Base-by-base conservation (phyloP, 1,140 invertebrate genomes). In the Palaemon carinicauda region DNA sequence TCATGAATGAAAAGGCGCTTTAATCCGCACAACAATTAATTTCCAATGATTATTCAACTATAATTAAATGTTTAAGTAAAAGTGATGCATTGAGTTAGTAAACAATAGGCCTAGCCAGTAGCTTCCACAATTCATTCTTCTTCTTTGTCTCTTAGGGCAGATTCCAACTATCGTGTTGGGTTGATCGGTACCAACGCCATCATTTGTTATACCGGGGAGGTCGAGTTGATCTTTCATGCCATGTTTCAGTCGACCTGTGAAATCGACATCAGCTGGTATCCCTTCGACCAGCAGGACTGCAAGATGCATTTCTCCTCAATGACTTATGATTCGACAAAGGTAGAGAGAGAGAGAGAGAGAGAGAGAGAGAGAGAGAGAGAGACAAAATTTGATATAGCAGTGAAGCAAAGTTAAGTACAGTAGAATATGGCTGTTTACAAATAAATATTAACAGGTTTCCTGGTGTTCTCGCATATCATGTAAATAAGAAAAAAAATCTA, bases 281-380 rank as follows among this genome's bases (percentile, higher is more conserved):
- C 84, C 27, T 87, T 87, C 56, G 84, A 87, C 71, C 84, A 87
- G 29, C 84, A 87, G 29, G 71, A 80, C 60, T 87, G 84, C 5
- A 54, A 53, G 51, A 21, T 87, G 5, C 24, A 54, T 17, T 87
- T 87, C 21, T 27, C 31, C 54, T 80, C 78, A 2, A 80, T 77
- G 84, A 75, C 84, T 19, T 74, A 87, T n/a, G 52, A 79, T 24
- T 41, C 14, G 4, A 65, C 75, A 1, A 41, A 87, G 54, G 84
- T 80, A 31, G 15, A n/a, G 19, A n/a, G 52, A 33, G 14, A 19
- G 27, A 33, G 52, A 3, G 3, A 1, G 7, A 14, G 24, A 19
- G 53, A 12, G n/a, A 1, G 24, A 12, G 24, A 17, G 10, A 17
- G 15, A 60, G 3, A 52, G 14, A 21, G 31, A 2, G 12, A 41